Conservation (phyloP, 2,888 invertebrate species). For the Chironomus riparius region DNA sequence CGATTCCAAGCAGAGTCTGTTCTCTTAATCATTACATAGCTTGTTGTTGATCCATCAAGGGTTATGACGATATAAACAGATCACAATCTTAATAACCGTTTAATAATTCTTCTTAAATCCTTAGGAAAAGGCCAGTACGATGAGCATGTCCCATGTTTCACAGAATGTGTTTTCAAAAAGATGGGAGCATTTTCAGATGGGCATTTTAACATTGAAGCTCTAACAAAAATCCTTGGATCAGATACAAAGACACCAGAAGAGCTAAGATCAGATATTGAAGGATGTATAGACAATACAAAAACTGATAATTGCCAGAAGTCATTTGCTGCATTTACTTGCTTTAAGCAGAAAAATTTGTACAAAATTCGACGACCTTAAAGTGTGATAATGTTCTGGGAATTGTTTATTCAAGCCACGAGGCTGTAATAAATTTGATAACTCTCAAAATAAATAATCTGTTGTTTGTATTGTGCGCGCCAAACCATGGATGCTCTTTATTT, state of each 20-base stretch:
- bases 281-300: neutral
- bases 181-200: neutral
- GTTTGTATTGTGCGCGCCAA: neutral
- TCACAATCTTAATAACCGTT: no score
- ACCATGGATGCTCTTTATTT: no score
- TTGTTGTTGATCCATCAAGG: no score
- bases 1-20: no score
- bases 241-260: neutral
- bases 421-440: neutral
- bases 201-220: neutral
- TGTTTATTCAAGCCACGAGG: neutral
- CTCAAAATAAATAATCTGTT: neutral
- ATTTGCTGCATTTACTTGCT: slow-evolving; percentile 7
- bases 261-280: neutral
- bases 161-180: neutral
- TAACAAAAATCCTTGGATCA: neutral
- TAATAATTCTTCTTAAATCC: neutral
- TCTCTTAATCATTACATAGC: no score
- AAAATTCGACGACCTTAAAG: neutral
- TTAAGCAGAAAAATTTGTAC: neutral
- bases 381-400: neutral
- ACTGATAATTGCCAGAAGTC: neutral
- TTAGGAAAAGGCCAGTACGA: neutral
- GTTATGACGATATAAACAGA: no score
- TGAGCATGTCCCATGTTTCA: neutral